These are phyloP conservation scores for Muntiacus reevesi DNA, from an alignment of 2,113 vertebrate genomes.

Conservation along the genomic window DNA sequence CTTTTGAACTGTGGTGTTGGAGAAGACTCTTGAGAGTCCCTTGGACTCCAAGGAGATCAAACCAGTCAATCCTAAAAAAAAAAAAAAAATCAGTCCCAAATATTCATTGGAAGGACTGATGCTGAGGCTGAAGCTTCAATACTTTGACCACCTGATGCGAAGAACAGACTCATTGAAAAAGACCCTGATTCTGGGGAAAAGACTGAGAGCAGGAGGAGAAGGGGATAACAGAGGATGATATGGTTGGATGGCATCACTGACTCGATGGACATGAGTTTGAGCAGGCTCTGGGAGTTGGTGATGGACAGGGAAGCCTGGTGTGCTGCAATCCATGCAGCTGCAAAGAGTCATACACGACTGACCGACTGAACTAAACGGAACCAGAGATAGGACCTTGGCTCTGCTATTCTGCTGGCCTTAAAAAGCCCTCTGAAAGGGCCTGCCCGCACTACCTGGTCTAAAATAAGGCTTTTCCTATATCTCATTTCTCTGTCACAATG, in stretches of 20 bases:
- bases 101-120: background rate
- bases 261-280: background rate
- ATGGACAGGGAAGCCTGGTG: background rate
- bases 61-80: background rate
- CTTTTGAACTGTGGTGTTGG: background rate
- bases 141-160: background rate
- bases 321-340: rapidly evolving
- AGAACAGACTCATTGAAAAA: background rate
- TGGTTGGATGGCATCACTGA: background rate
- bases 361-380: background rate
- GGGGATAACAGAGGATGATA: background rate
- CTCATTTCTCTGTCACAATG: background rate
- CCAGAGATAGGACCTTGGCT: background rate
- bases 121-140: background rate
- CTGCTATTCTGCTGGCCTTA: background rate
- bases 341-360: background rate
- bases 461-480: background rate
- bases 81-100: background rate
- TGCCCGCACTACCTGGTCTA: background rate
- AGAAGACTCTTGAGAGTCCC: background rate
- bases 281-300: background rate
- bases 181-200: background rate
- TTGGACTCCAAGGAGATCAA: background rate
- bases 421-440: background rate
- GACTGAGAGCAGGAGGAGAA: background rate